phyloP scores from a whole-genome alignment of 92 coral and sea anemone species.

The Actinernus sp. region DNA sequence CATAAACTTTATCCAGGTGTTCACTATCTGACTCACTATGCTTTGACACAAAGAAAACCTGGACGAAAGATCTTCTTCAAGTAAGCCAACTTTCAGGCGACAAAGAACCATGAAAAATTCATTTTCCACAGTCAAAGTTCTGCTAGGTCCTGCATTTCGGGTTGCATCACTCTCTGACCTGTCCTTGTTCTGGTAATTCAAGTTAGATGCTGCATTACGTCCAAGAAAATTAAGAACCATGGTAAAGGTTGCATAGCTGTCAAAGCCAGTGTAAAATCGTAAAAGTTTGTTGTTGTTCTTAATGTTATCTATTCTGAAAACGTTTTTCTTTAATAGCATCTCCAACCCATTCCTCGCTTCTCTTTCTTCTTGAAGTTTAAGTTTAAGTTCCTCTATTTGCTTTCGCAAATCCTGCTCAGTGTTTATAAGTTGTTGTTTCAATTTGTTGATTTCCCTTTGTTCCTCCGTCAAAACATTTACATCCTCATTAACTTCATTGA shows the following conservation, averaged over 20 bases:
- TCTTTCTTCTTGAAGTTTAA: slow-evolving; percentile 17
- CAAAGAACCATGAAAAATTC: slow-evolving; percentile 39
- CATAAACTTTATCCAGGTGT: slow-evolving; percentile 47
- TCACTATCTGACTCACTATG: slow-evolving; percentile 43
- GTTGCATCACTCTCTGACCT: slow-evolving; percentile 12
- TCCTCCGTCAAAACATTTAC: slow-evolving; percentile 22
- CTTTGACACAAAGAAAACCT: slow-evolving; percentile 37
- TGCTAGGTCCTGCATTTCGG: slow-evolving; percentile 32
- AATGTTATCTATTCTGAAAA: slow-evolving; percentile 24
- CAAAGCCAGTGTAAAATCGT: slow-evolving; percentile 34
- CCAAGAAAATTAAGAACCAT: slow-evolving; percentile 37
- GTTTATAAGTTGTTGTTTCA: slow-evolving; percentile 19
- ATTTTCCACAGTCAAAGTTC: slow-evolving; percentile 18
- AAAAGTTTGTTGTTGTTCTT: slow-evolving; percentile 33
- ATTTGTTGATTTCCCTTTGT: slow-evolving; percentile 21
- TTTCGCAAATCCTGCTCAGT: slow-evolving; percentile 47
- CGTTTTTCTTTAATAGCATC: slow-evolving; percentile 15
- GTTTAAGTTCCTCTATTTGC: slow-evolving; percentile 36
- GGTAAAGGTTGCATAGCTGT: slow-evolving; percentile 15
- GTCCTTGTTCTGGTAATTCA: slow-evolving; percentile 30
- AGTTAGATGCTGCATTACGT: slow-evolving; percentile 32
- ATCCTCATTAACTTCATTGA: not conserved
- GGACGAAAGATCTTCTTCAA: slow-evolving; percentile 31
- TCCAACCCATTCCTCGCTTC: slow-evolving; percentile 19
- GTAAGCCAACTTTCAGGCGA: slow-evolving; percentile 28